phyloP scores from a whole-genome alignment of 2,113 vertebrate species.

The Periophthalmodon schlosseri region DNA sequence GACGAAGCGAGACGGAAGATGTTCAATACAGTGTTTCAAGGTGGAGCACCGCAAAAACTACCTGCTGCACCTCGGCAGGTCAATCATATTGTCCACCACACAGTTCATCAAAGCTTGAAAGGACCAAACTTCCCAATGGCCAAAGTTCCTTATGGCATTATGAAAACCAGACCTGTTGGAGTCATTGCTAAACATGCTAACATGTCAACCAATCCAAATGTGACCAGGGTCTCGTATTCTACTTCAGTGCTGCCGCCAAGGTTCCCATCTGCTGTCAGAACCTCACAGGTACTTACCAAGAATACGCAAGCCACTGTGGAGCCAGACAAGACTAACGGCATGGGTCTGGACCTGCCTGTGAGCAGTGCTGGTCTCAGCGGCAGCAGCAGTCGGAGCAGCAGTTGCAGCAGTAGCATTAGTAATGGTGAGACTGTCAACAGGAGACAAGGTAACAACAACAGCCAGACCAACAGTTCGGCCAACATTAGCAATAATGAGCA shows the following conservation, averaged over 20 bases:
- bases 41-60: constrained; percentile 72
- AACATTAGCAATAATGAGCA: constrained; percentile 70
- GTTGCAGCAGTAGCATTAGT: constrained; percentile 69
- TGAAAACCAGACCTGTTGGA: constrained; percentile 78
- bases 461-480: constrained; percentile 47
- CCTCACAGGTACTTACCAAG: constrained; percentile 74
- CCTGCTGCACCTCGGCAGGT: constrained; percentile 50
- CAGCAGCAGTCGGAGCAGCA: constrained; percentile 68
- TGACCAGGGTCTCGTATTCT: constrained; percentile 81
- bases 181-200: constrained; percentile 83
- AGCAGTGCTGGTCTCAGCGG: constrained; percentile 64
- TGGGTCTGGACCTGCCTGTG: constrained; percentile 58
- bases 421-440: constrained; percentile 53
- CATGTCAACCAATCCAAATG: constrained; percentile 84
- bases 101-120: constrained; percentile 80
- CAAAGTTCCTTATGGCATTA: constrained; percentile 83
- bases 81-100: constrained; percentile 75
- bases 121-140: constrained; percentile 79
- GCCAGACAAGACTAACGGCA: constrained; percentile 65
- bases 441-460: constrained; percentile 52
- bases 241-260: constrained; percentile 80
- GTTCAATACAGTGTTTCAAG: constrained; percentile 96
- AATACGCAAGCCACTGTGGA: constrained; percentile 62
- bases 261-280: constrained; percentile 65
- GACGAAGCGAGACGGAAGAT: constrained; percentile 96